Evolutionary conservation across 1,140 invertebrate species (phyloP).

Genomic region (Zaprionus kolodkinae): DNA sequence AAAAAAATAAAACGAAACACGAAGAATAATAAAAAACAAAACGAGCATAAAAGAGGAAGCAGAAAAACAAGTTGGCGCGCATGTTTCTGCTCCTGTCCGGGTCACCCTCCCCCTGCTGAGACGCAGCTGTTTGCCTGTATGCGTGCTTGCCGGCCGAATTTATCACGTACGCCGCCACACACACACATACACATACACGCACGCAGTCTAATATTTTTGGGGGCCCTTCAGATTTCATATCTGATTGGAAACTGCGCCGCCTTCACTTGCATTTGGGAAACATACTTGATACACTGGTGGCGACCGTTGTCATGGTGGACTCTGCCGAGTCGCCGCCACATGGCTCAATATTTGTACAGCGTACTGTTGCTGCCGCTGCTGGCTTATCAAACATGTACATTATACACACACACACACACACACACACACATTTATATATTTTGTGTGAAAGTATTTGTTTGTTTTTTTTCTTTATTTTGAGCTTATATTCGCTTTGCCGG

Average conservation of each 20-base stretch:
- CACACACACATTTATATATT: too few species aligned
- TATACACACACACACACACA: background rate
- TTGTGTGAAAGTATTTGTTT: constrained; percentile 31
- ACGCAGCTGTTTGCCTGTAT: constrained; percentile 46
- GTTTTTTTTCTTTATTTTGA: constrained; percentile 46
- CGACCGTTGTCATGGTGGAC: background rate
- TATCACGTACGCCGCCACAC: constrained; percentile 59
- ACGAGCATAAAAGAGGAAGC: constrained; percentile 31
- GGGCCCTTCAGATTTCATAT: constrained; percentile 33
- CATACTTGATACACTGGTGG: constrained; percentile 8
- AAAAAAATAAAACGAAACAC: constrained; percentile 20
- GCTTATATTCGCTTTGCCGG: constrained; percentile 58
- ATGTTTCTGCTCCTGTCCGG: constrained; percentile 37
- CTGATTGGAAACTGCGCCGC: constrained; percentile 39
- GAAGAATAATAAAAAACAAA: constrained; percentile 28
- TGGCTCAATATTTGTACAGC: constrained; percentile 11
- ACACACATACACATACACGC: constrained; percentile 4
- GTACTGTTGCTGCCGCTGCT: background rate
- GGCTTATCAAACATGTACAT: background rate
- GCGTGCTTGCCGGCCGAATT: constrained; percentile 64
- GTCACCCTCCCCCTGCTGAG: constrained; percentile 22
- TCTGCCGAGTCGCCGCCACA: background rate
- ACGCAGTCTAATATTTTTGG: background rate
- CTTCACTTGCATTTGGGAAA: constrained; percentile 12
- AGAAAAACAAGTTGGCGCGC: constrained; percentile 58